A percentile compares a stretch with the other conserved stretches of the same genome.
phyloP scores from a whole-genome alignment of 2,888 invertebrate genomes.

The Ernsta delagoae region DNA sequence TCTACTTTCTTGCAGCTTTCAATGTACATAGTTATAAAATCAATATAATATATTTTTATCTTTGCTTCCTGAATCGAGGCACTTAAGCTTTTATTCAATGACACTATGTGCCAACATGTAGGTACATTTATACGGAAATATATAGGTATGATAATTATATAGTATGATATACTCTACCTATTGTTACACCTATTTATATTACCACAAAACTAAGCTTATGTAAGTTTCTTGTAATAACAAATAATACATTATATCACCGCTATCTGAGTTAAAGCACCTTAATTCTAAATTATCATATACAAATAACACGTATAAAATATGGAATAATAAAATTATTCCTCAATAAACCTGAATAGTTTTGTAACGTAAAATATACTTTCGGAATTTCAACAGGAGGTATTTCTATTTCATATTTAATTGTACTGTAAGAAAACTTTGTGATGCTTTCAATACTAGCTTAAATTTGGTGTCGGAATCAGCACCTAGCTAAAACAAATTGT shows the following conservation, averaged over 20 bases:
- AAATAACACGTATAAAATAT: slow-evolving; percentile 66
- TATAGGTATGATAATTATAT: background rate
- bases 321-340: slow-evolving; percentile 45
- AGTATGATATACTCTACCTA: background rate
- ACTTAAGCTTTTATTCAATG: slow-evolving; percentile 22
- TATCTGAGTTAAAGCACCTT: slow-evolving; percentile 80
- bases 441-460: slow-evolving; percentile 50
- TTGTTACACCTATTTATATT: slow-evolving; percentile 1
- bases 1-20: slow-evolving; percentile 23
- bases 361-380: slow-evolving; percentile 73
- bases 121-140: background rate
- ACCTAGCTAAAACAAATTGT: slow-evolving; percentile 38
- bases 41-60: slow-evolving; percentile 11
- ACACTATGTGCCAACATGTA: slow-evolving; percentile 23
- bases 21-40: background rate
- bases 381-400: slow-evolving; percentile 80
- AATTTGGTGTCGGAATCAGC: slow-evolving; percentile 49
- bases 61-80: slow-evolving; percentile 24
- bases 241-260: slow-evolving; percentile 69
- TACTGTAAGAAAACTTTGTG: slow-evolving; percentile 70
- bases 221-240: slow-evolving; percentile 49
- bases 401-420: slow-evolving; percentile 54
- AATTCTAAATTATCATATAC: slow-evolving; percentile 55
- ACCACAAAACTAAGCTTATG: slow-evolving; percentile 44
- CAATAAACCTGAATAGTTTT: slow-evolving; percentile 67